Evolutionary conservation across 2,888 invertebrate genomes (phyloP), one percentile per base, ranked within the genome.

Genomic region (Caenorhabditis japonica): DNA sequence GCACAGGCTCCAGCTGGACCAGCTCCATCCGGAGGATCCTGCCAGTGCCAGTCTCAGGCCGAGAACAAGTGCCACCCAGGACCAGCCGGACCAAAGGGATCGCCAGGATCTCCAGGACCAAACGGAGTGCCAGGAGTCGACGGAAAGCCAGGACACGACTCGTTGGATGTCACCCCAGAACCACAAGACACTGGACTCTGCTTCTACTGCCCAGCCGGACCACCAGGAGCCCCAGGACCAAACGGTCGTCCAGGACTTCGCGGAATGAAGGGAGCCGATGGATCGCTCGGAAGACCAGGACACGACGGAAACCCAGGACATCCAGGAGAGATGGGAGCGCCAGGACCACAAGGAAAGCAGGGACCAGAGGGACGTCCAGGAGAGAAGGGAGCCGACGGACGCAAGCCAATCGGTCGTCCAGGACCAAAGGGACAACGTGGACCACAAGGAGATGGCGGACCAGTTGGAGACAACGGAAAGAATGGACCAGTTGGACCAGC

Each of bases 41-140:
- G 79, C 61, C 73, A 71, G 38, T 79, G 79, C 49, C 71, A 72
- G 44, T 51, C 52, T 4, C 58, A 55, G 5, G 71, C 82, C 30
- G 82, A 84, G 47, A 85, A 85, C 80, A 84, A 83, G 61, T 85
- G 85, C 60, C 82, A 85, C 38, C 71, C 82, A 17, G 85, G 84
- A 59, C 83, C 84, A 52, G 44, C 77, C 12, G 84, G 84, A 62
- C 82, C 82, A 44, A 84, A 84, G 62, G 79, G 80, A 44, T 27
- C 66, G 15, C 75, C 77, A 49, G 81, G 81, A 62, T 36, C 70
- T 38, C 77, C 80, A 38, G 80, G 80, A 56, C 76, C 74, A 23
- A 79, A 79, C 41, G 79, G 79, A 58, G 46, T 69, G 30, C 77
- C 77, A 39, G 79, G 79, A 59, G 21, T 68, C 8, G 79, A 79